These are phyloP conservation scores for Hybognathus amarus DNA, from an alignment of 2,797 vertebrate species.

Conservation along the genomic window DNA sequence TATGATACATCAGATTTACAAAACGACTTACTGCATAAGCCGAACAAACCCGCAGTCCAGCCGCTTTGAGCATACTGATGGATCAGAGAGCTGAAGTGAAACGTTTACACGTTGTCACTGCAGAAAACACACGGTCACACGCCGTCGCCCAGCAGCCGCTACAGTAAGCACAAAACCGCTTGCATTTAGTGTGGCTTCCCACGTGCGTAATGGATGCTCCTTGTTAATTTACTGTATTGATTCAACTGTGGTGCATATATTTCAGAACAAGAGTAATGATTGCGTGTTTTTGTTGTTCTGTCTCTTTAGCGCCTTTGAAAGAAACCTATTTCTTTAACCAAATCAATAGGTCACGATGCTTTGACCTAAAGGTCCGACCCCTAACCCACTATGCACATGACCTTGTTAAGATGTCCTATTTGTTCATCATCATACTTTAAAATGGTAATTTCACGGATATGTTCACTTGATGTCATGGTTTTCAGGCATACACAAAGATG, in stretches of 20 bases:
- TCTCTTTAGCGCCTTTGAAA: constrained; percentile 2
- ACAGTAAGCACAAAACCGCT: constrained; percentile 35
- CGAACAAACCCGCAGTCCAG: constrained; percentile 19
- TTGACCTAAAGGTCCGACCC: not conserved
- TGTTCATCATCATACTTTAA: not conserved
- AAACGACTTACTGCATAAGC: constrained; percentile 6
- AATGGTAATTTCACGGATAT: constrained; percentile 20
- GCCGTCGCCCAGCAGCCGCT: constrained; percentile 23
- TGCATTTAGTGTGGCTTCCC: constrained; percentile 38
- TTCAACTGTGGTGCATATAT: constrained; percentile 28
- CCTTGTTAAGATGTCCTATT: constrained; percentile 1
- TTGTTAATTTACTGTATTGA: constrained; percentile 41
- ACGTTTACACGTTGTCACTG: constrained; percentile 28
- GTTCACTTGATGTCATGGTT: constrained; percentile 19
- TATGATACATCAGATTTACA: constrained; percentile 7
- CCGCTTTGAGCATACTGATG: constrained; percentile 41
- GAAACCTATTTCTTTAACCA: not conserved
- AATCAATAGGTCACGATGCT: constrained; percentile 14
- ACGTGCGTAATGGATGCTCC: constrained; percentile 16
- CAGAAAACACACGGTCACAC: constrained; percentile 47
- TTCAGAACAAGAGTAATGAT: constrained; percentile 27
- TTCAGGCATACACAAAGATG: not conserved
- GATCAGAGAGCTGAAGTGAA: constrained; percentile 8
- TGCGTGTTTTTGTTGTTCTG: not conserved
- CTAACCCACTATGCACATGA: not conserved